Conservation (phyloP, 2,797 vertebrate genomes). For the Arremon aurantiirostris region DNA sequence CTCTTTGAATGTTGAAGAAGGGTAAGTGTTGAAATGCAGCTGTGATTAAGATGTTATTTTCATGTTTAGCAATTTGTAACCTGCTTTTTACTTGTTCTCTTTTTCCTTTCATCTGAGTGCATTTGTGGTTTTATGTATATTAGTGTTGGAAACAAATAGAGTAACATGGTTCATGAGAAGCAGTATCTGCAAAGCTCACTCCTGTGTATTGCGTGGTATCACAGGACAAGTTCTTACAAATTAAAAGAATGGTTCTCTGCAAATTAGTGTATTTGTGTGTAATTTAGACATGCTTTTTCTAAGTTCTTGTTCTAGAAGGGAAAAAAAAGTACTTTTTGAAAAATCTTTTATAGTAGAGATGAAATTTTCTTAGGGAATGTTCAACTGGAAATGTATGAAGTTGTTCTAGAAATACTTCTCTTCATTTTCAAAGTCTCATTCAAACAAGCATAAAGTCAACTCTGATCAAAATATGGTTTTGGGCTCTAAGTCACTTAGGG, state of each 20-base stretch:
- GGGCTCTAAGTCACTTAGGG: not conserved
- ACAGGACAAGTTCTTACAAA: not conserved
- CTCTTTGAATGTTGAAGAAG: conserved; percentile 86
- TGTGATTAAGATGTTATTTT: not conserved
- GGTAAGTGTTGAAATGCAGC: conserved; percentile 76
- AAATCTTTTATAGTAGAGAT: not conserved
- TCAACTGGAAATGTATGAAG: not conserved
- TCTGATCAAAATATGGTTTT: not conserved
- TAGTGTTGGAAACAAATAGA: not conserved
- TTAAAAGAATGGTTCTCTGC: not conserved
- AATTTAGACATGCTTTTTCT: not conserved
- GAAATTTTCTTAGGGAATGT: not conserved
- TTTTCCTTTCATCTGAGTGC: not conserved
- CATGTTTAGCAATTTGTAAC: not conserved
- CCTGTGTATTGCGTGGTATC: not conserved
- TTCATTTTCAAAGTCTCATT: not conserved
- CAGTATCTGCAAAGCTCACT: not conserved
- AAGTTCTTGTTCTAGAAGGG: not conserved
- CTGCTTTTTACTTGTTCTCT: not conserved
- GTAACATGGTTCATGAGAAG: not conserved
- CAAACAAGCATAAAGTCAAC: not conserved
- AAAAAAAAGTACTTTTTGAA: not conserved
- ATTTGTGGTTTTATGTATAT: fast-evolving
- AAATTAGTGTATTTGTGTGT: not conserved
- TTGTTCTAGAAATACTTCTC: not conserved